These are phyloP conservation scores for Chelon labrosus DNA, from an alignment of 2,797 vertebrate genomes.

Conservation along the genomic window DNA sequence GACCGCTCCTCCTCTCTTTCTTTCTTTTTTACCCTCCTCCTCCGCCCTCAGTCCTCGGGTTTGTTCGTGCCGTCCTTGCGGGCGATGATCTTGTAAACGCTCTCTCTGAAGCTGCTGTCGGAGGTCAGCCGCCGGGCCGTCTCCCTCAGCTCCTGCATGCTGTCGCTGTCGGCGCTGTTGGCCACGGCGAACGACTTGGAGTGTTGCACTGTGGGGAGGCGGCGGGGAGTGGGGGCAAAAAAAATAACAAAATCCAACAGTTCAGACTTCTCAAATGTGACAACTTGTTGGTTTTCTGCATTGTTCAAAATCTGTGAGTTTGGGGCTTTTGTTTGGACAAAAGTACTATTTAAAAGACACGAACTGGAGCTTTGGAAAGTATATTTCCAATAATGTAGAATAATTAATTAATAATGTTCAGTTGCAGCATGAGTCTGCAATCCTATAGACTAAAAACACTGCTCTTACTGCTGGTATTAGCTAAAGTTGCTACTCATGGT, in stretches of 20 bases:
- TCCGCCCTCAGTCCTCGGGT: constrained; percentile 52
- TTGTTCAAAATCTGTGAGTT: too few relatives aligned
- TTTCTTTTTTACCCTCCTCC: neutral
- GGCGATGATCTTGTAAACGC: constrained; percentile 89
- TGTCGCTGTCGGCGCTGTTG: constrained; percentile 73
- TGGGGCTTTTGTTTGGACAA: too few relatives aligned
- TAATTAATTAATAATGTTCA: too few relatives aligned
- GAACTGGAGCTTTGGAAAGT: too few relatives aligned
- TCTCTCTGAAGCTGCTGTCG: constrained; percentile 92
- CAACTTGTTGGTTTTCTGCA: too few relatives aligned
- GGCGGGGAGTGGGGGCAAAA: neutral
- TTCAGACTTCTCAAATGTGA: too few relatives aligned
- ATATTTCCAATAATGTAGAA: too few relatives aligned
- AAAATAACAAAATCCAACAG: neutral
- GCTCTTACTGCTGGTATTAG: too few relatives aligned
- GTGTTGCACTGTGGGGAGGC: constrained; percentile 88
- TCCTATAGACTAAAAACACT: too few relatives aligned
- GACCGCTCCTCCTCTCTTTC: neutral
- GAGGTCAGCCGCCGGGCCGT: constrained; percentile 88
- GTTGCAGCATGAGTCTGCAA: too few relatives aligned
- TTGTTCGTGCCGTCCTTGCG: constrained; percentile 65
- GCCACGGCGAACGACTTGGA: constrained; percentile 91
- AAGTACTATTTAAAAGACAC: too few relatives aligned
- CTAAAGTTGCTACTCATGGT: too few relatives aligned
- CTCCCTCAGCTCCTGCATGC: constrained; percentile 90